Percentiles rank a stretch among this genome's conserved stretches.
These are phyloP conservation scores for Neolamprologus falcicula DNA, from an alignment of 2,113 vertebrate genomes.

Conservation along the genomic window DNA sequence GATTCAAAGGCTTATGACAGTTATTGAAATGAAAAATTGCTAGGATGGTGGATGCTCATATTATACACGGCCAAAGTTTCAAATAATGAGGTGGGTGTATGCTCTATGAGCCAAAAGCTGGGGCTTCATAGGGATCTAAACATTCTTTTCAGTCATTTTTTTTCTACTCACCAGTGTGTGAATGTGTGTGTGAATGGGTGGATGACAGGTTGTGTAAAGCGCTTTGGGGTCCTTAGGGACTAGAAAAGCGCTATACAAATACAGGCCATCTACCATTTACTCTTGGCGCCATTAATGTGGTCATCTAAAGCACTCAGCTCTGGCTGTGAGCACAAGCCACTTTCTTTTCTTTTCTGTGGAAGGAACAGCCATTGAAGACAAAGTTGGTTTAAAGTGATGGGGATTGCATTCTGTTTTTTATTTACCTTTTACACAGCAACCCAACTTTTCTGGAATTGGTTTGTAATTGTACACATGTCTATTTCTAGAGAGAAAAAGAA, in stretches of 20 bases:
- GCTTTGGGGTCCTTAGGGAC: too few species aligned
- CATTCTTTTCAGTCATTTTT: not conserved
- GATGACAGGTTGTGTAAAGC: too few species aligned
- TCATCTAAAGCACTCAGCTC: not conserved
- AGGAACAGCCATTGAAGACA: not conserved
- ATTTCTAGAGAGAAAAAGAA: not conserved
- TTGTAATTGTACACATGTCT: not conserved
- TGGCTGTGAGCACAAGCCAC: not conserved
- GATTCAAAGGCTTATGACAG: not conserved
- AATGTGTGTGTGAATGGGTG: too few species aligned
- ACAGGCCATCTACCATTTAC: not conserved
- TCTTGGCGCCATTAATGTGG: not conserved
- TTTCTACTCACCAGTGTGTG: too few species aligned
- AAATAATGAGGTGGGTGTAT: not conserved
- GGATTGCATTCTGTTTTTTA: not conserved
- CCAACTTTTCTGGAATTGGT: not conserved
- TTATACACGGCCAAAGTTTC: not conserved
- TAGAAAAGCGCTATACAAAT: too few species aligned
- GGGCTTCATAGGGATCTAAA: not conserved
- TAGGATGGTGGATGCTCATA: not conserved
- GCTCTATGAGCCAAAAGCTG: not conserved
- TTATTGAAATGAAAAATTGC: not conserved
- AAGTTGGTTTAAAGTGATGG: not conserved
- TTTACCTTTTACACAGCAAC: not conserved
- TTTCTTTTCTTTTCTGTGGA: not conserved